phyloP scores from a whole-genome alignment of 1,140 invertebrate species.

The Dendroctonus ponderosae region DNA sequence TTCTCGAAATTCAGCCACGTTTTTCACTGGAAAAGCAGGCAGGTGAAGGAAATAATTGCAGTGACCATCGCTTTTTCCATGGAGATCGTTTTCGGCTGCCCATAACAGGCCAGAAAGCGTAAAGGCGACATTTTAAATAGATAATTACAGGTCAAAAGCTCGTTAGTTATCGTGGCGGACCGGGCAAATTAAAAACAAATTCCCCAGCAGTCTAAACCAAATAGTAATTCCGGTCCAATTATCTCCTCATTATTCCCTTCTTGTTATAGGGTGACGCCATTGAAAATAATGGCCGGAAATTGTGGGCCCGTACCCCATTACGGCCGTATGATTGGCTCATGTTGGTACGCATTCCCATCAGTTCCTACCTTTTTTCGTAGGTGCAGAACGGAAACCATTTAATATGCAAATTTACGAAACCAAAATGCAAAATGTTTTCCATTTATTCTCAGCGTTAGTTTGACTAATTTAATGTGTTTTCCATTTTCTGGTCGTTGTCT shows the following conservation, averaged over 20 bases:
- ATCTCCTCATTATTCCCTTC: conserved; percentile 30
- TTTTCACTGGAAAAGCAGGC: no score
- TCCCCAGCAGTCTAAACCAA: conserved; percentile 22
- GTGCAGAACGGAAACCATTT: no score
- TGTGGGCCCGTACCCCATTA: conserved; percentile 22
- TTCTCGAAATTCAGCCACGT: no score
- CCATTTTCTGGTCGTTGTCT: no score
- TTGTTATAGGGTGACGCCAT: conserved; percentile 29
- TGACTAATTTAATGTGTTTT: no score
- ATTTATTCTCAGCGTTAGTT: no score
- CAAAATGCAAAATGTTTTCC: no score
- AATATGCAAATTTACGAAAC: no score
- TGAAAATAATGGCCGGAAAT: conserved; percentile 30
- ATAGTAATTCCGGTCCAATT: conserved; percentile 31
- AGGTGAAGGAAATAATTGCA: no score
- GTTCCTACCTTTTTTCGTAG: neutral
- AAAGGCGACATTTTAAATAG: conserved; percentile 6
- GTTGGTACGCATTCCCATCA: conserved; percentile 12
- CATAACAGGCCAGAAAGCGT: neutral
- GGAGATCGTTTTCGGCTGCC: no score
- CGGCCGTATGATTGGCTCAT: conserved; percentile 24
- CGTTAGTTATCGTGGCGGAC: conserved; percentile 20
- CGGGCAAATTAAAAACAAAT: conserved; percentile 30
- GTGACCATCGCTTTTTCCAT: no score
- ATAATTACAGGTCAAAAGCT: conserved; percentile 11